Conservation (phyloP, 1,140 invertebrate genomes). For the Aphelinus certus region DNA sequence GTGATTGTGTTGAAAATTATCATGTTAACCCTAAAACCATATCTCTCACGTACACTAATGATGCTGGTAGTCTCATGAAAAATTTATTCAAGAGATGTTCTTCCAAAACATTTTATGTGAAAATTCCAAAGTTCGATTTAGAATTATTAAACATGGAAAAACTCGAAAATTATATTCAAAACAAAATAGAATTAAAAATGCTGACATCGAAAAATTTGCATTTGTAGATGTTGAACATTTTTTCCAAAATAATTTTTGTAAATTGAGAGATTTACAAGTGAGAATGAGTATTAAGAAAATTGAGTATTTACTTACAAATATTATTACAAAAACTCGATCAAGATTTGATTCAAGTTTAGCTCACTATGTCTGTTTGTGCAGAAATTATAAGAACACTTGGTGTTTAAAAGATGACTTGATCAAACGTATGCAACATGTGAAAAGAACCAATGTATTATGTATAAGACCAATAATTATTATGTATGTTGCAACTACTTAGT, state of each 20-base stretch:
- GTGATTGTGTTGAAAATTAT: neutral
- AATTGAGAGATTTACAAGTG: neutral
- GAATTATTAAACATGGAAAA: neutral
- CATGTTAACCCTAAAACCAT: neutral
- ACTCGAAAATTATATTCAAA: neutral
- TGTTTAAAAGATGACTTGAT: slow-evolving; percentile 59
- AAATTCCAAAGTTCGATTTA: neutral
- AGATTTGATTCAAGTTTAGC: neutral
- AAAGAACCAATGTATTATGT: no score
- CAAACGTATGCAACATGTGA: no score
- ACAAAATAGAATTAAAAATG: neutral
- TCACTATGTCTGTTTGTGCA: neutral
- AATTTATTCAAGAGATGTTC: neutral
- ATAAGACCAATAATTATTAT: no score
- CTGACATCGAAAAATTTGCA: neutral
- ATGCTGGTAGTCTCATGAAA: neutral
- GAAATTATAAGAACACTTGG: neutral
- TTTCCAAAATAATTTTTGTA: neutral
- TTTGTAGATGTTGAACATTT: neutral
- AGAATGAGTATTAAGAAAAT: neutral
- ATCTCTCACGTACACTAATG: neutral
- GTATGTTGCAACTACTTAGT: no score
- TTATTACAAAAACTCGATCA: neutral
- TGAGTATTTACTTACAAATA: neutral
- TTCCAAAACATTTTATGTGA: neutral